Conservation (phyloP, 1,140 invertebrate species). For the Holotrichia oblita region DNA sequence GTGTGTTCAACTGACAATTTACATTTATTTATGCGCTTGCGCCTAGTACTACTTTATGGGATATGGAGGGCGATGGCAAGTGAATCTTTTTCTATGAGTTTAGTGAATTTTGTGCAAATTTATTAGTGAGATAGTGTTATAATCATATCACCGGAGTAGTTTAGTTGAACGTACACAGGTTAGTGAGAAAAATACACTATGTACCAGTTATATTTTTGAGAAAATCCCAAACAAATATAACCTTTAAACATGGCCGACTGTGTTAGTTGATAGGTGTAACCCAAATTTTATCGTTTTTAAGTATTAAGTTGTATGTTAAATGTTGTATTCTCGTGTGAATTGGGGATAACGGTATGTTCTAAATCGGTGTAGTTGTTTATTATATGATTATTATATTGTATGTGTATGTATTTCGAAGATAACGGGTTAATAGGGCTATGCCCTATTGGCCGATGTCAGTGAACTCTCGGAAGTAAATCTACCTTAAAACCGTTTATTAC, state of each 20-base stretch:
- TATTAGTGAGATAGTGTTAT: slow-evolving; percentile 31
- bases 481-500: slow-evolving; percentile 13
- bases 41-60: slow-evolving; percentile 37
- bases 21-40: slow-evolving; percentile 26
- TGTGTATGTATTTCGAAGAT: background rate
- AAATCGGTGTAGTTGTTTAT: background rate
- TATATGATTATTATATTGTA: too few species aligned
- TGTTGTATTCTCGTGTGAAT: background rate
- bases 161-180: slow-evolving; percentile 34
- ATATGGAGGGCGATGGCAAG: slow-evolving; percentile 34
- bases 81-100: slow-evolving; percentile 26
- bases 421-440: slow-evolving; percentile 39
- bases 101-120: slow-evolving; percentile 37
- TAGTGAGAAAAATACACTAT: background rate
- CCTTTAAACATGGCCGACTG: slow-evolving; percentile 42
- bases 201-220: slow-evolving; percentile 31
- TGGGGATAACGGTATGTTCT: background rate
- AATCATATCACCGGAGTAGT: background rate
- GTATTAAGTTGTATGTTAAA: background rate
- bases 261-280: slow-evolving; percentile 38
- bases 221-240: slow-evolving; percentile 38
- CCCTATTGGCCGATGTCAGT: slow-evolving; percentile 35
- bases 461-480: slow-evolving; percentile 27
- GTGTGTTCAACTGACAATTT: slow-evolving; percentile 36
- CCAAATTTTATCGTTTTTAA: slow-evolving; percentile 29